A percentile compares a stretch with the other conserved stretches of the same genome.
phyloP scores from a whole-genome alignment of 2,888 invertebrate genomes.

The Celastrina argiolus region DNA sequence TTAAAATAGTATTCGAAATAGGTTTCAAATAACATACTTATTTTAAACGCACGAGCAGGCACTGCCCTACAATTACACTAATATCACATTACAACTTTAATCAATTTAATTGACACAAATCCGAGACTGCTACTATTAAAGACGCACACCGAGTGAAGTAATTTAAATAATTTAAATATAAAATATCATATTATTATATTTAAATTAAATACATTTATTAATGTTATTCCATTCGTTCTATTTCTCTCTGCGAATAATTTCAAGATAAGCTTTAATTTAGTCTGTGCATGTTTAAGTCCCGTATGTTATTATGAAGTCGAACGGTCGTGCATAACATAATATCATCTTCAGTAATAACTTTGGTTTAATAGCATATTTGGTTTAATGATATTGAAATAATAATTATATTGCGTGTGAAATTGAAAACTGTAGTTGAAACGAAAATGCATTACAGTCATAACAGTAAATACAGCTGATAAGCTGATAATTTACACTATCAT shows the following conservation, averaged over 20 bases:
- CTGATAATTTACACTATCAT: no score
- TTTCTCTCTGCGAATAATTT: neutral
- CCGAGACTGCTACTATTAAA: neutral
- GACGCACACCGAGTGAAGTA: neutral
- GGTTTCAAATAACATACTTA: neutral
- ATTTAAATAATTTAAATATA: constrained; percentile 2
- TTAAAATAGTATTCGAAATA: no score
- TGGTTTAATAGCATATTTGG: neutral
- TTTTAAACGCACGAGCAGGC: neutral
- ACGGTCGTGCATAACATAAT: neutral
- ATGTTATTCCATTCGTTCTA: constrained; percentile 11
- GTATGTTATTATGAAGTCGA: constrained; percentile 3
- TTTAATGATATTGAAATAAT: neutral
- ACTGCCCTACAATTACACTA: neutral
- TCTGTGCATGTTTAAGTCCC: neutral
- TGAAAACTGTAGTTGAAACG: neutral
- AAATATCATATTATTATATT: constrained; percentile 9
- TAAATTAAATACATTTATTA: constrained; percentile 11
- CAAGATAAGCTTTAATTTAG: constrained; percentile 16
- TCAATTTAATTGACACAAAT: neutral
- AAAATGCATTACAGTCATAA: no score
- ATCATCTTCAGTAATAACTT: constrained; percentile 7
- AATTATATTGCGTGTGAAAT: neutral
- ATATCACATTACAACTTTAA: neutral
- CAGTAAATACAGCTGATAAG: no score